Percentiles rank a stretch among this genome's conserved stretches.
Evolutionary conservation across 2,888 invertebrate species (phyloP).

Genomic region (Alviniconcha strummeri): DNA sequence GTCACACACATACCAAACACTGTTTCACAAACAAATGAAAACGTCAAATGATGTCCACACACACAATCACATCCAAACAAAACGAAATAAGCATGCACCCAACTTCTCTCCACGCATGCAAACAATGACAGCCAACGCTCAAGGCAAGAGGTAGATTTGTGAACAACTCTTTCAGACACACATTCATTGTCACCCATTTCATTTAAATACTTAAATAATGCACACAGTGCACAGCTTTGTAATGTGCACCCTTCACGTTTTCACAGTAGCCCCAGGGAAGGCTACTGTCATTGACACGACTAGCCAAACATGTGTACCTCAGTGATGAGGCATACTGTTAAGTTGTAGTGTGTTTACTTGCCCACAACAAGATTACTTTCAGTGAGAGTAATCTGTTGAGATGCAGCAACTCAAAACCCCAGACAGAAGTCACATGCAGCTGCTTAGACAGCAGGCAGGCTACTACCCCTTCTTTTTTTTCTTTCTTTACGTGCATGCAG

Average conservation of each 20-base stretch:
- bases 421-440: too few relatives aligned
- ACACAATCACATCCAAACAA: neutral
- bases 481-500: too few relatives aligned
- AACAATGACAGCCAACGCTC: constrained; percentile 11
- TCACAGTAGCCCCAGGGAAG: neutral
- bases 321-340: too few relatives aligned
- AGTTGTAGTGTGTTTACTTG: too few relatives aligned
- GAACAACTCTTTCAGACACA: neutral
- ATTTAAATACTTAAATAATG: neutral
- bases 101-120: neutral
- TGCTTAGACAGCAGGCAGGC: neutral
- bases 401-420: too few relatives aligned
- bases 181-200: neutral
- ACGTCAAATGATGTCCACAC: neutral
- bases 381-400: too few relatives aligned
- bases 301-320: too few relatives aligned
- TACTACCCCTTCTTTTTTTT: neutral
- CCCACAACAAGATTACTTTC: too few relatives aligned
- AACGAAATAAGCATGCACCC: neutral
- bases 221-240: neutral
- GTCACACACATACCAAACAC: neutral
- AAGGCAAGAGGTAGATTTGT: constrained; percentile 3
- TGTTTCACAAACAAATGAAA: neutral
- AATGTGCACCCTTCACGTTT: neutral
- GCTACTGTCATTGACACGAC: too few relatives aligned